These are phyloP conservation scores for Harmothoe impar DNA, from an alignment of 2,888 invertebrate species.

Conservation along the genomic window DNA sequence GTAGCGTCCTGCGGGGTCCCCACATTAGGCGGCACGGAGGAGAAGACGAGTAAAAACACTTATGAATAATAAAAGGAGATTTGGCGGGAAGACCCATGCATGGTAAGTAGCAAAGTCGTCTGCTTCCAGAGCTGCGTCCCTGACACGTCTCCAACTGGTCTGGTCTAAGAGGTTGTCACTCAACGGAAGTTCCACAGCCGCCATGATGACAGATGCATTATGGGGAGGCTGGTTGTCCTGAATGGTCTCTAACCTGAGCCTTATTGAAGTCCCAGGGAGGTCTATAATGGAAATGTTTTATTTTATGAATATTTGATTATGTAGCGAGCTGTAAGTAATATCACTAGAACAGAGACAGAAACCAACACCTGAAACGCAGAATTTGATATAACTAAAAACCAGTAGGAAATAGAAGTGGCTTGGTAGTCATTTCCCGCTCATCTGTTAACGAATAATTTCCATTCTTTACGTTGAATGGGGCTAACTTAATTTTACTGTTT, in stretches of 20 bases:
- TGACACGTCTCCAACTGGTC: not conserved
- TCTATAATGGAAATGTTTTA: not conserved
- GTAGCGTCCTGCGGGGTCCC: slow-evolving; percentile 18
- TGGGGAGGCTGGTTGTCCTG: not conserved
- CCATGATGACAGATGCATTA: slow-evolving; percentile 23
- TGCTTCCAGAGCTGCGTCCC: not conserved
- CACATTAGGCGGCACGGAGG: slow-evolving; percentile 7
- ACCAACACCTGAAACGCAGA: too few relatives aligned
- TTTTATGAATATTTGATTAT: not conserved
- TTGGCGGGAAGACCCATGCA: slow-evolving; percentile 16
- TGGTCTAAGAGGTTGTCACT: not conserved
- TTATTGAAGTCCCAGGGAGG: not conserved
- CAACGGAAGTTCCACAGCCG: not conserved
- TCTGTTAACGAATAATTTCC: too few relatives aligned
- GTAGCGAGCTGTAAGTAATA: too few relatives aligned
- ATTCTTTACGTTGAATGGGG: too few relatives aligned
- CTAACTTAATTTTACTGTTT: too few relatives aligned
- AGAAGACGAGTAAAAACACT: not conserved
- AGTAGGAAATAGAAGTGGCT: too few relatives aligned
- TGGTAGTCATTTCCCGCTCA: too few relatives aligned
- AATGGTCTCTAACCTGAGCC: not conserved
- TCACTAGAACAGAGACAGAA: too few relatives aligned
- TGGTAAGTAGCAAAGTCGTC: not conserved
- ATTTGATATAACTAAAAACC: too few relatives aligned
- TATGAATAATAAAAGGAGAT: slow-evolving; percentile 23